Base-by-base conservation (phyloP, 2,797 vertebrate species). In the Cynopterus sphinx region DNA sequence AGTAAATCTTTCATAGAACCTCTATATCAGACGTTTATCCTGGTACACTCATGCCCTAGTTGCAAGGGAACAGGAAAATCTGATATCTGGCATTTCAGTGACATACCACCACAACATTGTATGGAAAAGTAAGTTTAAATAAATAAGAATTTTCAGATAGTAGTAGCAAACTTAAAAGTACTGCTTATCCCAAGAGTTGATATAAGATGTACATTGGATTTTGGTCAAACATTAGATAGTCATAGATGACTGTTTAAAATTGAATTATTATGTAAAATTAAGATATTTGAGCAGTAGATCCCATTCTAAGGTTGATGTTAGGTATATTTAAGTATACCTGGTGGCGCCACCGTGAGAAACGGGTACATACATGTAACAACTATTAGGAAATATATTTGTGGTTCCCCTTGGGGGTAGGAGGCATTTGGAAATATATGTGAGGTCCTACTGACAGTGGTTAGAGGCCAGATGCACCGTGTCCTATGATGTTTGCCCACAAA, bases 121-220 rank as follows among this genome's bases (percentile, higher is more conserved):
- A 2, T 79, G 11, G 78, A 91, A 46, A 91, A 85, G 8, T 86
- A 90, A 65, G 24, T 43, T 63, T 88, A 85, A 90, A 82, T 84
- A 91, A 87, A 86, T 87, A 36, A 83, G 74, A 91, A 59, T 89
- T 92, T 92, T 73, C 39, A 78, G 33, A 33, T 43, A 86, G 41
- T 51, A 36, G 28, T 77, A 55, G 46, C 33, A 91, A 15, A 61
- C 21, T 63, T 86, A 87, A 39, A 39, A 89, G 43, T 31, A 78
- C 43, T 74, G 12, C 43, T 95, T 86, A 82, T 3, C 28, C 46
- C 26, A 86, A 43, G 22, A 82, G 21, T 84, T 57, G 28, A 51
- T 79, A 5, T 55, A 90, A 81, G 22, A 39, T 85, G 4, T 74
- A 43, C 10, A 2, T 82, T 73, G 12, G 36, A 74, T 84, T 94